phyloP scores from a whole-genome alignment of 1,140 invertebrate genomes.

The Lepidurus packardi region DNA sequence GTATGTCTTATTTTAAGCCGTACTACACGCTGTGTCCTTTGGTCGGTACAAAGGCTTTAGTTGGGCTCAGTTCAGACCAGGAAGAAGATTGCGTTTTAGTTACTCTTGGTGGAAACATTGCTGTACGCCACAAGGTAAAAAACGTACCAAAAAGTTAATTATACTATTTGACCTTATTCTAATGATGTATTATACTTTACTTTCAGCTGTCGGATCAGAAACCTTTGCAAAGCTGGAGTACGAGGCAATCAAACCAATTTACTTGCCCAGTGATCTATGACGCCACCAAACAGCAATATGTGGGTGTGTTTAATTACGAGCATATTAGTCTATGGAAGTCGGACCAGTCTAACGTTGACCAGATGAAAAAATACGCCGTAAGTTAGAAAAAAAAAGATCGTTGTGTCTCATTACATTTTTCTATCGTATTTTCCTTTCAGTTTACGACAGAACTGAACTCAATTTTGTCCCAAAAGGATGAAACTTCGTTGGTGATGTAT shows the following conservation, averaged over 20 bases:
- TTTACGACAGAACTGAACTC: background rate
- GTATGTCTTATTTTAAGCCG: background rate
- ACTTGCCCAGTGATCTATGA: background rate
- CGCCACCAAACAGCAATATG: background rate
- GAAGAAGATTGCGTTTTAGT: conserved; percentile 1
- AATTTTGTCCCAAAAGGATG: background rate
- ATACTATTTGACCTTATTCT: background rate
- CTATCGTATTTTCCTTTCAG: background rate
- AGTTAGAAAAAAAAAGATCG: background rate
- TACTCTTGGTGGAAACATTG: background rate
- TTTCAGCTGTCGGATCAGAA: background rate
- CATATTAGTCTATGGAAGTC: background rate
- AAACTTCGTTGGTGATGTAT: background rate
- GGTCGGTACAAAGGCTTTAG: background rate
- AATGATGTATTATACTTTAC: no score
- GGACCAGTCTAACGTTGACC: background rate
- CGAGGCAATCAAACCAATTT: conserved; percentile 3
- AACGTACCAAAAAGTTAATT: background rate
- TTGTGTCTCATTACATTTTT: background rate
- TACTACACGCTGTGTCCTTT: background rate
- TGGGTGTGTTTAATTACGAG: background rate
- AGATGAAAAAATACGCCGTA: background rate
- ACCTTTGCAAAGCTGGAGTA: conserved; percentile 10
- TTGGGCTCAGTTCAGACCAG: background rate
- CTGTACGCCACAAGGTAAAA: background rate